Conservation (phyloP, 2,888 invertebrate genomes). For the Chironomus tentans region DNA sequence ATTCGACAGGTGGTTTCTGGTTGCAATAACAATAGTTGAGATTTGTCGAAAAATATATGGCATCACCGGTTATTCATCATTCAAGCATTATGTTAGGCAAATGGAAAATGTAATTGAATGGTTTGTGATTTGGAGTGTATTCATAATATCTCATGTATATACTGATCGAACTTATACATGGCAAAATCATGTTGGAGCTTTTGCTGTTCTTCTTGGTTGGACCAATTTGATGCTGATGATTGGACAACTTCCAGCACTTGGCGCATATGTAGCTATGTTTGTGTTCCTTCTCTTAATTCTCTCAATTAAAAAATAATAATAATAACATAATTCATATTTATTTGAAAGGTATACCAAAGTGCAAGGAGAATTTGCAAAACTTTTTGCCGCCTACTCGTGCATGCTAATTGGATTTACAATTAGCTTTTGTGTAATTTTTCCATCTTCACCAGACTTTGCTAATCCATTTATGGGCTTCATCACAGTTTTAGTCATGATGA, state of each 20-base stretch:
- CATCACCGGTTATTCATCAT: constrained; percentile 69
- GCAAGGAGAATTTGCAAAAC: constrained; percentile 75
- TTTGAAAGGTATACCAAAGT: constrained; percentile 58
- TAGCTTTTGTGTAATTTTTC: constrained; percentile 81
- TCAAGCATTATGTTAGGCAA: constrained; percentile 73
- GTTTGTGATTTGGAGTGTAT: constrained; percentile 77
- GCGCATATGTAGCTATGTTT: constrained; percentile 83
- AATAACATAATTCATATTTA: too few relatives aligned
- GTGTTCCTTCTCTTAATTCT: too few relatives aligned
- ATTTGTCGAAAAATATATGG: constrained; percentile 72
- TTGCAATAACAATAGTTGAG: constrained; percentile 69
- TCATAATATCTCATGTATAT: constrained; percentile 72
- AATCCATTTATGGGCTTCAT: constrained; percentile 79
- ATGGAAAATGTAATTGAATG: constrained; percentile 81
- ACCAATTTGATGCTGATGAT: constrained; percentile 86
- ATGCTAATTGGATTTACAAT: constrained; percentile 78
- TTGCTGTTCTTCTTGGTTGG: constrained; percentile 78
- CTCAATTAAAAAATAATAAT: too few relatives aligned
- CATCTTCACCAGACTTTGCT: constrained; percentile 69
- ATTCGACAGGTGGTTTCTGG: constrained; percentile 51
- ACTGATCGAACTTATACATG: constrained; percentile 68
- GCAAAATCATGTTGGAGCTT: constrained; percentile 81
- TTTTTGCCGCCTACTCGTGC: constrained; percentile 78
- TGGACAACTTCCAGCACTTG: constrained; percentile 78
- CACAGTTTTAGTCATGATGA: constrained; percentile 82